phyloP scores from a whole-genome alignment of 2,888 invertebrate species.

The Pinctada fucata region DNA sequence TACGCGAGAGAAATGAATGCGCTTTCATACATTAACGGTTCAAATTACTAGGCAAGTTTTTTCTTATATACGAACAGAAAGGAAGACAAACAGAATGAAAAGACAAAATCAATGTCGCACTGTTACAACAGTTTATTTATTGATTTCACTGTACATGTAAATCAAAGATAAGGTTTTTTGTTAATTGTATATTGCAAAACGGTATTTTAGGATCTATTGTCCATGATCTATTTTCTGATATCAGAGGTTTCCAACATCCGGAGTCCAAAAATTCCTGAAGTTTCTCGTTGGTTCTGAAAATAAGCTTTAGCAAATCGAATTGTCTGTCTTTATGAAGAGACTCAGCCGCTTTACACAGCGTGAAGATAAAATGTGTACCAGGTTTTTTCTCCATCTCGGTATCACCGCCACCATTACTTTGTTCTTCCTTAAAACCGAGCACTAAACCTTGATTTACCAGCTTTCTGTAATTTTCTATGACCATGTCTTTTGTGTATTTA shows the following conservation, averaged over 20 bases:
- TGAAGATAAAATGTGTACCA: neutral
- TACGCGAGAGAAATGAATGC: too few species aligned
- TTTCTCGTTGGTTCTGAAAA: neutral
- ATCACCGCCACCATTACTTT: neutral
- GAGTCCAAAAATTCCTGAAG: neutral
- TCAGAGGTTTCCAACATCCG: neutral
- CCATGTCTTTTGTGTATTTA: too few species aligned
- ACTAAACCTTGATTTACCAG: too few species aligned
- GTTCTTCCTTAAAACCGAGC: too few species aligned
- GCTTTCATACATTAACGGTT: too few species aligned
- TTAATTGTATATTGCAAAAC: neutral
- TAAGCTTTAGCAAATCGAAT: neutral
- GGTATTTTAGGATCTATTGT: neutral
- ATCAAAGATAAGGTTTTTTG: neutral
- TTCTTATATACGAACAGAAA: too few species aligned
- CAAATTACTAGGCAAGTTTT: too few species aligned
- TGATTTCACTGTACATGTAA: neutral
- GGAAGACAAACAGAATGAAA: too few species aligned
- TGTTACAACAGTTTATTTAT: too few species aligned
- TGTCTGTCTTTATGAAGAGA: neutral
- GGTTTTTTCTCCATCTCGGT: neutral
- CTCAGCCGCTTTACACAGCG: neutral
- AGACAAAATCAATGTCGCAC: too few species aligned
- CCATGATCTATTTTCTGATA: neutral
- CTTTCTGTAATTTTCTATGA: too few species aligned